These are phyloP conservation scores for Miichthys miiuy DNA, from an alignment of 2,797 vertebrate species.

Conservation along the genomic window DNA sequence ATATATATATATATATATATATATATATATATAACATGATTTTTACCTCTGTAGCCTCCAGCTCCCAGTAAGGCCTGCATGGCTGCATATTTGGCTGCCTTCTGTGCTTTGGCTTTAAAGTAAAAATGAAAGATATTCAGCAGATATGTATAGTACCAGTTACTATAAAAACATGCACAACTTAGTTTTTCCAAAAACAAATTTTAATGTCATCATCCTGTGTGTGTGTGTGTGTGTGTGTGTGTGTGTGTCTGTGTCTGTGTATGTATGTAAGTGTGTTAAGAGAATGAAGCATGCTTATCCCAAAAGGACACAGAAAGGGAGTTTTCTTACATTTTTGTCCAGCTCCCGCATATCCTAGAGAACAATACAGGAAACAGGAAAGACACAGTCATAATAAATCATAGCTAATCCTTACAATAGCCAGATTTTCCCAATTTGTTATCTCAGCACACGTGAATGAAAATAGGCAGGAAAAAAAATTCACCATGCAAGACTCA, in stretches of 20 bases:
- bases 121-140: slow-evolving; percentile 5
- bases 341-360: slow-evolving; percentile 74
- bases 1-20: too few species aligned
- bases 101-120: slow-evolving; percentile 82
- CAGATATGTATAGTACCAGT: not conserved
- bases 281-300: slow-evolving; percentile 8
- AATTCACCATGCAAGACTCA: not conserved
- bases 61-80: slow-evolving; percentile 82
- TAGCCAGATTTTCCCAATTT: not conserved
- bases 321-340: slow-evolving; percentile 81
- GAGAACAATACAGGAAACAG: slow-evolving; percentile 53
- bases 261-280: not conserved
- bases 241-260: not conserved
- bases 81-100: slow-evolving; percentile 83
- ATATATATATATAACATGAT: too few species aligned
- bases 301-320: slow-evolving; percentile 24
- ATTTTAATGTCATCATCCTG: not conserved
- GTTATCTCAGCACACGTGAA: slow-evolving; percentile 5
- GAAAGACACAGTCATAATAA: slow-evolving; percentile 51
- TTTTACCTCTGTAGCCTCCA: slow-evolving; percentile 84
- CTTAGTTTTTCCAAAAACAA: not conserved
- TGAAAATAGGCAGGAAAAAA: slow-evolving; percentile 32
- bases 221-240: slow-evolving; percentile 4
- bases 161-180: not conserved
- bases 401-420: slow-evolving; percentile 35